Conservation (phyloP, 1,140 invertebrate species). For the Arctopsyche grandis region DNA sequence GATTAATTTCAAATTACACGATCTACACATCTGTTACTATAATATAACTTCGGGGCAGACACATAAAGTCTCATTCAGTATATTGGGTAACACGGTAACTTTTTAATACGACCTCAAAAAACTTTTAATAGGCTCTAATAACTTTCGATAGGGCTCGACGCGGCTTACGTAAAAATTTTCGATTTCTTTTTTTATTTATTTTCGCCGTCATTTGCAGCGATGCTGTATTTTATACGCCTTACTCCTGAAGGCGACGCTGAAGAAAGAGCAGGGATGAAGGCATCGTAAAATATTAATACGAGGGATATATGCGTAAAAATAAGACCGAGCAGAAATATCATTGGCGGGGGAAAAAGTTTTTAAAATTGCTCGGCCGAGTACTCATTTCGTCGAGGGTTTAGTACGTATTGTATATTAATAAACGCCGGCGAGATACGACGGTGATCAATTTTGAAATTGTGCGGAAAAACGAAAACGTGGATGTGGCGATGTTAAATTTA, state of each 20-base stretch:
- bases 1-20: too few relatives aligned
- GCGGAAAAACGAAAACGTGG: background rate
- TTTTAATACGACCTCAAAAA: constrained; percentile 20
- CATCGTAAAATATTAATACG: too few relatives aligned
- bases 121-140: constrained; percentile 31
- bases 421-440: background rate
- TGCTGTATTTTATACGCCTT: background rate
- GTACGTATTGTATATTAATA: background rate
- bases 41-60: too few relatives aligned
- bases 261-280: too few relatives aligned
- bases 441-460: constrained; percentile 24
- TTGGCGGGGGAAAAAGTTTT: too few relatives aligned
- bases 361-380: too few relatives aligned
- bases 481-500: constrained; percentile 19
- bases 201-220: background rate
- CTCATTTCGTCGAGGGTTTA: too few relatives aligned
- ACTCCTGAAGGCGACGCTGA: background rate
- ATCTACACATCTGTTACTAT: too few relatives aligned
- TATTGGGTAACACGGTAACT: constrained; percentile 11
- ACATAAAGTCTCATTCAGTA: background rate
- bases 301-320: too few relatives aligned
- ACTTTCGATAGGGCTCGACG: background rate
- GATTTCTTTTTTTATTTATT: constrained; percentile 1
- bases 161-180: background rate
- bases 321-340: too few relatives aligned